Evolutionary conservation across 2,888 invertebrate genomes (phyloP), one percentile per base, ranked within the genome.

Genomic region (Plebejus anna): DNA sequence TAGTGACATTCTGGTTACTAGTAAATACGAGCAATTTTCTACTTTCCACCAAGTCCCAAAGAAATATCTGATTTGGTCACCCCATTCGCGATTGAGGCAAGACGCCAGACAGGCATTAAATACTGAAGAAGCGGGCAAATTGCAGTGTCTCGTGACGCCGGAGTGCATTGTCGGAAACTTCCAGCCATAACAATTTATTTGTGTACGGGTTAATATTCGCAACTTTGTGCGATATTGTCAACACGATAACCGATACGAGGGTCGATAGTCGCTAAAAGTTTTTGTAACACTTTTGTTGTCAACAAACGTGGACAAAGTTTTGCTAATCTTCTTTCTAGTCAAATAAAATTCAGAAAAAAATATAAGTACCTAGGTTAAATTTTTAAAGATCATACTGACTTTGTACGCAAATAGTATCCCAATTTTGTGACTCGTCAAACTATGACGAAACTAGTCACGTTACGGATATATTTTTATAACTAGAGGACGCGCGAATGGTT

Each of bases 131-230:
- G 75, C 78, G 72, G 77, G 77, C 75, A 85, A 87, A 86, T 85
- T 86, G 87, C 87, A 85, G 81, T 83, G 86, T 84, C 84, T 84
- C 83, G 84, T 82, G 83, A 78, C 79, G 80, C 80, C 79, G 79
- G 81, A 80, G 81, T 82, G 82, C 82, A 80, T 78, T 81, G 81
- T 80, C 80, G 80, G 51, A 42, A 78, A 73, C 78, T 84, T 82
- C 79, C 77, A 77, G 77, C 78, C 32, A 51, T 73, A 73, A 55
- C 73, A 32, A 36, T 73, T 42, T 42, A 51, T 22, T 72, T 11
- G 38, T 47, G 42, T 72, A 72, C 22, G 72, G 42, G 47, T 72
- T 72, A 47, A 47, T 28, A 47, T 47, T 71, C 72, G 42, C 28
- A 72, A 47, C 28, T 72, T 71, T 71, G 71, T 71, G n/a, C 71